Conservation (phyloP, 2,888 invertebrate genomes). For the Cryptocheilus praepositus region DNA sequence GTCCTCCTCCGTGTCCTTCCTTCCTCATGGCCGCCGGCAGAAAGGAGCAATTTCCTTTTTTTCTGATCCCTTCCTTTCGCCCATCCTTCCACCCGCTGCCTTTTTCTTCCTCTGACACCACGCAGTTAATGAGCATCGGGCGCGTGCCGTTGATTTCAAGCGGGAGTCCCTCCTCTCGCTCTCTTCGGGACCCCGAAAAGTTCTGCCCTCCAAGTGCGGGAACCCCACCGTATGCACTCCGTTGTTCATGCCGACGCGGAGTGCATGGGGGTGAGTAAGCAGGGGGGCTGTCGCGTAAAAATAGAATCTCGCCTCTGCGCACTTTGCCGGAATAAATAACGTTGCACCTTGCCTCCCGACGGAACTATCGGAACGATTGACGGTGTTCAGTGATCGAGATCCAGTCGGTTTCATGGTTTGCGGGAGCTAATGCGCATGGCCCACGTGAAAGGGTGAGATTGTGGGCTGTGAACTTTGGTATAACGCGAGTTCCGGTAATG, state of each 20-base stretch:
- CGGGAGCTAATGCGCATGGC: not conserved
- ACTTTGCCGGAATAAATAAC: conserved; percentile 3
- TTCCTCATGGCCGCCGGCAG: conserved; percentile 61
- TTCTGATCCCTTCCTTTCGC: conserved; percentile 8
- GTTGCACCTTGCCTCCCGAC: not conserved
- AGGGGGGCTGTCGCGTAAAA: conserved; percentile 1
- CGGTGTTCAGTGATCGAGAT: not conserved
- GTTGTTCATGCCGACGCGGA: not conserved
- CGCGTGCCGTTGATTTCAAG: conserved; percentile 51
- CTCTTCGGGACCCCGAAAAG: not conserved
- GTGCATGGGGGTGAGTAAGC: not conserved
- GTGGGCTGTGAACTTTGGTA: no score
- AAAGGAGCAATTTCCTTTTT: conserved; percentile 57
- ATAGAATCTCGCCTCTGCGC: not conserved
- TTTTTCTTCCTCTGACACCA: conserved; percentile 22
- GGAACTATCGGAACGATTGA: not conserved
- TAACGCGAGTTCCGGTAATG: no score
- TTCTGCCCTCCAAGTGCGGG: not conserved
- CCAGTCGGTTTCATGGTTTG: not conserved
- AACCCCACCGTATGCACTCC: no score
- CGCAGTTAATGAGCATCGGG: conserved; percentile 51
- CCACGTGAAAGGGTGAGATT: not conserved
- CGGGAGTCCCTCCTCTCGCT: conserved; percentile 11
- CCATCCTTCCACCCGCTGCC: no score
- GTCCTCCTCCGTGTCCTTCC: not conserved